Evolutionary conservation across 2,888 invertebrate species (phyloP).

Genomic region (Polydesmus complanatus): DNA sequence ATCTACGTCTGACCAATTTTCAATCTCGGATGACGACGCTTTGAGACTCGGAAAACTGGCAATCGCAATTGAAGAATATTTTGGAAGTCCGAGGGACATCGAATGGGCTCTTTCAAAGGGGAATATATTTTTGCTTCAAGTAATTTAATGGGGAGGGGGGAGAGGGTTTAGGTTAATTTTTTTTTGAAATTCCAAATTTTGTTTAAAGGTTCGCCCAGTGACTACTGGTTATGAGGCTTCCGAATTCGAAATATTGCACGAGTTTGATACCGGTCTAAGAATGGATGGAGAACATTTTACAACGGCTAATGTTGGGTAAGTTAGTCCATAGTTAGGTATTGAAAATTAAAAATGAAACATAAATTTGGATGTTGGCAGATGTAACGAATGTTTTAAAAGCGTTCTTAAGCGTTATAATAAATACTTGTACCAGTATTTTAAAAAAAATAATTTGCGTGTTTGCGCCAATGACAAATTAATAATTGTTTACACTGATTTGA

Average conservation of each 20-base stretch:
- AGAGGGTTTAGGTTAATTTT: too few species aligned
- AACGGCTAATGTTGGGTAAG: not conserved
- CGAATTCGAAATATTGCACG: not conserved
- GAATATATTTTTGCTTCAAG: constrained; percentile 15
- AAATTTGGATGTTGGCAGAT: too few species aligned
- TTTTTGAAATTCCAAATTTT: not conserved
- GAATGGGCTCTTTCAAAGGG: constrained; percentile 61
- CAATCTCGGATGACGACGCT: constrained; percentile 35
- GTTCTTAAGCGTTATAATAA: too few species aligned
- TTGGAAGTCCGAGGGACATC: constrained; percentile 57
- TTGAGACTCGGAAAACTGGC: constrained; percentile 44
- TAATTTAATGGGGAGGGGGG: not conserved
- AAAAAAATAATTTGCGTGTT: too few species aligned
- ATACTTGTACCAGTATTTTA: too few species aligned
- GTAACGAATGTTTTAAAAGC: too few species aligned
- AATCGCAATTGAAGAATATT: constrained; percentile 47
- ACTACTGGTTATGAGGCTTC: not conserved
- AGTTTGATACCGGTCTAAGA: not conserved
- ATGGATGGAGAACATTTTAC: not conserved
- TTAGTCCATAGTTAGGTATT: too few species aligned
- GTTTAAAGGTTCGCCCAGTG: not conserved
- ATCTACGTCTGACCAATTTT: not conserved
- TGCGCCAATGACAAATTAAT: too few species aligned
- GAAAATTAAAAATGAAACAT: too few species aligned
- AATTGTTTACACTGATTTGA: too few species aligned